Conservation (phyloP, 2,797 vertebrate species). For the Trachurus trachurus region DNA sequence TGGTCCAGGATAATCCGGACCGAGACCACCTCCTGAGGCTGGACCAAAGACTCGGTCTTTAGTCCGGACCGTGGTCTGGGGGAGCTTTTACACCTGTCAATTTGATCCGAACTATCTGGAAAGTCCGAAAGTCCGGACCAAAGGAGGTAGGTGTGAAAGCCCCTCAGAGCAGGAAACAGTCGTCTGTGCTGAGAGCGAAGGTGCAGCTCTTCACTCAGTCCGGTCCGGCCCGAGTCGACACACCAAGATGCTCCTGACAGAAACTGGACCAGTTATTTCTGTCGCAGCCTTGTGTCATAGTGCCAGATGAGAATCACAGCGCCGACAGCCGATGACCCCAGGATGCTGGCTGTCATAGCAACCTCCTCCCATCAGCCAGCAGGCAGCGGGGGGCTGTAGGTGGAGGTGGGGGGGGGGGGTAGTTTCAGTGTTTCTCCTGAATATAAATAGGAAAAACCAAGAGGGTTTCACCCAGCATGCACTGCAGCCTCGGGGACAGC, state of each 20-base stretch:
- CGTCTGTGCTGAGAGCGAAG: no score
- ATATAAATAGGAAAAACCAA: slow-evolving; percentile 31
- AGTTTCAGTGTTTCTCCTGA: slow-evolving; percentile 26
- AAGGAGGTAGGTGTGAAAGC: no score
- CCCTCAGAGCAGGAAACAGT: no score
- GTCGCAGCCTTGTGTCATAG: slow-evolving; percentile 33
- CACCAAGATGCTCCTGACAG: slow-evolving; percentile 8
- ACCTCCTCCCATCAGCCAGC: slow-evolving; percentile 34
- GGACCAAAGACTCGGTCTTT: no score
- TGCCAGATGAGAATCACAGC: slow-evolving; percentile 11
- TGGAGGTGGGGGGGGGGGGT: neutral
- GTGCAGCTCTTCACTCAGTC: no score
- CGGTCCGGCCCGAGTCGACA: slow-evolving; percentile 7
- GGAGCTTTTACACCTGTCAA: no score
- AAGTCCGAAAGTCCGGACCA: no score
- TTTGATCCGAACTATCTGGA: no score
- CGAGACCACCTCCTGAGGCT: no score
- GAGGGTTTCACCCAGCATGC: slow-evolving; percentile 24
- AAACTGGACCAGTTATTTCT: slow-evolving; percentile 44
- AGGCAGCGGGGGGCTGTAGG: neutral
- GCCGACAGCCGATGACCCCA: slow-evolving; percentile 37
- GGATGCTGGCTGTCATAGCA: slow-evolving; percentile 58
- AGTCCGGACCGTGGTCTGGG: no score
- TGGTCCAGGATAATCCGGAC: no score
- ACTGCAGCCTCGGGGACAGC: slow-evolving; percentile 11